A percentile compares a stretch with the other conserved stretches of the same genome.
Evolutionary conservation across 2,888 invertebrate genomes (phyloP).

Genomic region (Leptinotarsa tumamoca): DNA sequence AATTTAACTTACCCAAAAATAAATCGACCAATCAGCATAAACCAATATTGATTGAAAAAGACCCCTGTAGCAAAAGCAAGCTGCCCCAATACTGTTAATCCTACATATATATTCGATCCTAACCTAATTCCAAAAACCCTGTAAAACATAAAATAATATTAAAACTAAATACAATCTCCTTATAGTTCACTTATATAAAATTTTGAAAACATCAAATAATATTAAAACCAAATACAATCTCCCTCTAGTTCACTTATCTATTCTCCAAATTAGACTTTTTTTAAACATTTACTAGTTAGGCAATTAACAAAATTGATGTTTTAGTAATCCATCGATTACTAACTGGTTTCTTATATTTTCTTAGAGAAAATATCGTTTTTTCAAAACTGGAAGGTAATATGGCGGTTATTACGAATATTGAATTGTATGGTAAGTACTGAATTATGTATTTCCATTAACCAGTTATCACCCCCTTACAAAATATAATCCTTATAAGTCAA

Average conservation of each 20-base stretch:
- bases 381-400: no score
- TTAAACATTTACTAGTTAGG: no score
- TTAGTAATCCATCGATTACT: no score
- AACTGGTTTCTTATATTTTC: constrained; percentile 17
- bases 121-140: constrained; percentile 93
- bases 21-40: constrained; percentile 94
- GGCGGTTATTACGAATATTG: no score
- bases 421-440: no score
- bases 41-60: constrained; percentile 81
- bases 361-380: neutral
- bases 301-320: no score
- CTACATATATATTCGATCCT: constrained; percentile 92
- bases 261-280: no score
- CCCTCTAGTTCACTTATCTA: no score
- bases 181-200: constrained; percentile 69
- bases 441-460: no score
- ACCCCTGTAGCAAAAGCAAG: constrained; percentile 89
- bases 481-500: no score
- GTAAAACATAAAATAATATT: constrained; percentile 58
- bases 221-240: neutral
- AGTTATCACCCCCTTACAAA: no score
- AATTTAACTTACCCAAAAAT: constrained; percentile 83
- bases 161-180: neutral
- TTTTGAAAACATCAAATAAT: constrained; percentile 69
- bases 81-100: constrained; percentile 89